These are phyloP conservation scores for Limnephilus lunatus DNA, from an alignment of 2,888 invertebrate genomes.

Conservation along the genomic window DNA sequence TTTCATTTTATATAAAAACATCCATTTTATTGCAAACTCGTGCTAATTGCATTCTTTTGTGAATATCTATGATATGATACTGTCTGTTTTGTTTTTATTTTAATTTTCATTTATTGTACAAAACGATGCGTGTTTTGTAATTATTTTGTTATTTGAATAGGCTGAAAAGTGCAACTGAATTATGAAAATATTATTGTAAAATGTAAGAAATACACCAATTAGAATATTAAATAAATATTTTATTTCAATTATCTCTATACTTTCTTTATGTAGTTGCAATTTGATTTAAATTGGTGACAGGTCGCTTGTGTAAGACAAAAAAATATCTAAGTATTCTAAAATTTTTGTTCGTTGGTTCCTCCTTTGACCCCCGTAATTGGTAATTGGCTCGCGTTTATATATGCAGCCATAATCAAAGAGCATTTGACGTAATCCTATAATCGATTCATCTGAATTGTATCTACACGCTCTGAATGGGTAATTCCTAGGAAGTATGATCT, in stretches of 20 bases:
- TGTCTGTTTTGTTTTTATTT: not conserved
- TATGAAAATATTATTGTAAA: conserved; percentile 20
- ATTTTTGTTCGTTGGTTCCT: too few relatives aligned
- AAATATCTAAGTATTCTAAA: too few relatives aligned
- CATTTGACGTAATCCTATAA: too few relatives aligned
- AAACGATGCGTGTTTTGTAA: not conserved
- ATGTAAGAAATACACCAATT: conserved; percentile 24
- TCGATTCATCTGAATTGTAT: too few relatives aligned
- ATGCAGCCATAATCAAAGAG: too few relatives aligned
- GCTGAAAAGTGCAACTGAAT: not conserved
- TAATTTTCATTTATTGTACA: not conserved
- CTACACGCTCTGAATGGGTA: too few relatives aligned
- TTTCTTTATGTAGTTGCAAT: too few relatives aligned
- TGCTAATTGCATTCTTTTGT: not conserved
- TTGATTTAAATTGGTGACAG: too few relatives aligned
- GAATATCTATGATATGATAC: not conserved
- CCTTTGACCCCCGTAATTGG: too few relatives aligned
- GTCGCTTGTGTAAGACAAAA: too few relatives aligned
- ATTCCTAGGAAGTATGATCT: too few relatives aligned
- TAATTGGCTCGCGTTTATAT: too few relatives aligned
- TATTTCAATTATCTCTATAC: not conserved
- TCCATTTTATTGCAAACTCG: not conserved
- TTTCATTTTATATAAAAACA: not conserved
- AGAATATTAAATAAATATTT: conserved; percentile 16
- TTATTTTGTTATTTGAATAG: not conserved